Evolutionary conservation across 2,113 vertebrate genomes (phyloP).

Genomic region (Electrona antarctica): DNA sequence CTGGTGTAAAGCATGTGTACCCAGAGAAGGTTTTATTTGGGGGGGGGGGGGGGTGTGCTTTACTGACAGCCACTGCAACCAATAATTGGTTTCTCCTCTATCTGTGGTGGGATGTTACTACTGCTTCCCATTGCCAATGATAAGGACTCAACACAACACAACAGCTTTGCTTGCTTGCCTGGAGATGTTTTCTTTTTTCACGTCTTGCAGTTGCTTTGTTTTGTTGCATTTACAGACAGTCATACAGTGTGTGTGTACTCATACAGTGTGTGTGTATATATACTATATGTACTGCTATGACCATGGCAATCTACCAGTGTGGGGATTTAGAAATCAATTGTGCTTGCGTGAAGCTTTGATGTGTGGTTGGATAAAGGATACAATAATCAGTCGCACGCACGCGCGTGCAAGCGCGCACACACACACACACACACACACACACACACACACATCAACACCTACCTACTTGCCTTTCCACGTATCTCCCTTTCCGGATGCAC

Average conservation of each 20-base stretch:
- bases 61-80: conserved; percentile 23
- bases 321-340: conserved; percentile 40
- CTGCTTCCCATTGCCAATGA: conserved; percentile 34
- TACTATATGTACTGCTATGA: conserved; percentile 51
- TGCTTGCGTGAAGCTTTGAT: conserved; percentile 36
- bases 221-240: conserved; percentile 42
- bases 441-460: background rate
- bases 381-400: conserved; percentile 8
- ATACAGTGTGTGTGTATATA: background rate
- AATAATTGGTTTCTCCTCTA: conserved; percentile 11
- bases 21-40: conserved; percentile 5
- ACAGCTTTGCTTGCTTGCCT: conserved; percentile 61
- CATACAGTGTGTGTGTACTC: background rate
- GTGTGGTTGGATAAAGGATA: conserved; percentile 28
- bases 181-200: conserved; percentile 5
- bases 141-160: conserved; percentile 27
- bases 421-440: conserved; percentile 3
- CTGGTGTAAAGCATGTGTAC: conserved; percentile 45
- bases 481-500: conserved; percentile 30
- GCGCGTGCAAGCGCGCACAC: too few species aligned
- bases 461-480: background rate
- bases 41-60: too few species aligned
- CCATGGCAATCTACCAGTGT: conserved; percentile 64
- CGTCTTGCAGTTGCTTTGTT: conserved; percentile 13
- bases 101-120: conserved; percentile 18